These are phyloP conservation scores for Dasyornis broadbenti DNA, from an alignment of 2,113 vertebrate species.

Conservation along the genomic window DNA sequence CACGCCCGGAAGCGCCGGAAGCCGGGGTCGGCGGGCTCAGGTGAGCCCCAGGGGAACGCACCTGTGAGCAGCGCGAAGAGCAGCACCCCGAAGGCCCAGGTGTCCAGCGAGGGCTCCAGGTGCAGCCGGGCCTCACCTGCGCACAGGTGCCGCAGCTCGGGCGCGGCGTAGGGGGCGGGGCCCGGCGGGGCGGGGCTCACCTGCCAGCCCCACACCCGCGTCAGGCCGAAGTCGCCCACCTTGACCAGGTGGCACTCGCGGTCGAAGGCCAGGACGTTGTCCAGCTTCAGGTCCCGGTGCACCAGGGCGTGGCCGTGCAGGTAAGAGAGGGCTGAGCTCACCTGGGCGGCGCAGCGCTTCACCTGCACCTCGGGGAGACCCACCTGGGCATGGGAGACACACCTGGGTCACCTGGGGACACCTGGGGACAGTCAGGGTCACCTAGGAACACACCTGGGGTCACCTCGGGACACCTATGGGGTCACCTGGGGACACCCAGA, in stretches of 20 bases:
- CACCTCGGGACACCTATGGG: too few relatives aligned
- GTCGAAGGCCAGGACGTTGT: not conserved
- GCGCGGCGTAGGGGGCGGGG: not conserved
- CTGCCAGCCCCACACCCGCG: not conserved
- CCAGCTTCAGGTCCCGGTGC: not conserved
- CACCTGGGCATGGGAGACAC: not conserved
- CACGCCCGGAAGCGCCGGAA: not conserved
- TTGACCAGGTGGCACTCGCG: not conserved
- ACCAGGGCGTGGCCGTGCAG: not conserved
- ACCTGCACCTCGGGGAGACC: not conserved
- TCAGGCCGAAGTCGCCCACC: not conserved
- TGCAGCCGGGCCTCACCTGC: not conserved
- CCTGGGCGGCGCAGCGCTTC: not conserved
- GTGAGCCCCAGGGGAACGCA: not conserved
- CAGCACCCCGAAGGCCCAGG: not conserved
- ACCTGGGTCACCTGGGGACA: too few relatives aligned
- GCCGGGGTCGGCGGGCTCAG: not conserved
- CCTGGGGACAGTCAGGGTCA: too few relatives aligned
- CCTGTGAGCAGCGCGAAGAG: not conserved
- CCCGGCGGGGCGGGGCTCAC: not conserved
- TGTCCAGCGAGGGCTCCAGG: not conserved
- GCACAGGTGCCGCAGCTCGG: not conserved
- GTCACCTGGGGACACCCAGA: too few relatives aligned
- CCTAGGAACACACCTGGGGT: too few relatives aligned
- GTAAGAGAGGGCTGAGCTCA: not conserved